These are phyloP conservation scores for Yasuhikotakia modesta DNA, from an alignment of 2,797 vertebrate species.

Conservation along the genomic window DNA sequence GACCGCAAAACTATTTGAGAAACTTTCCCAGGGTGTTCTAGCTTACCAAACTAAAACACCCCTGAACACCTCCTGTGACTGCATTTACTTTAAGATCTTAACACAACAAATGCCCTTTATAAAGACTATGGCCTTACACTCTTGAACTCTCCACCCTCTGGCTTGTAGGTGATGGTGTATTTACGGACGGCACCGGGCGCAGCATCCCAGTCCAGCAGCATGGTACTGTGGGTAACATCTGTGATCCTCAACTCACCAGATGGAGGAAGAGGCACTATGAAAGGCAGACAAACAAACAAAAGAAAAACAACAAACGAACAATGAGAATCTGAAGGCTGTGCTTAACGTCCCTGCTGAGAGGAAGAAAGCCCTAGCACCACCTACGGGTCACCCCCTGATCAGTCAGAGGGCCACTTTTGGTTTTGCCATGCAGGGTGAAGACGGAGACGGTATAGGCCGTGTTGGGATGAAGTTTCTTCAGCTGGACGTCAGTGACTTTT, in stretches of 20 bases:
- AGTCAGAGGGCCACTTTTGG: constrained; percentile 84
- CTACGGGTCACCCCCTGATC: constrained; percentile 91
- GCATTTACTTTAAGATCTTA: background rate
- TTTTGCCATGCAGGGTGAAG: constrained; percentile 82
- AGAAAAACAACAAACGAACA: constrained; percentile 35
- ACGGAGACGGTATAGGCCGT: constrained; percentile 88
- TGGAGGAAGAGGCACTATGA: constrained; percentile 85
- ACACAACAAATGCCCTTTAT: background rate
- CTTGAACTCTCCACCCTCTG: constrained; percentile 83
- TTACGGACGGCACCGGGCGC: constrained; percentile 87
- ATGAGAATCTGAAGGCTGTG: constrained; percentile 38
- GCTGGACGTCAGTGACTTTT: constrained; percentile 78
- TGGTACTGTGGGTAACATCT: constrained; percentile 92
- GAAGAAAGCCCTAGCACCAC: constrained; percentile 64
- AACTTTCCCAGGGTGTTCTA: background rate
- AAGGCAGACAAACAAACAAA: constrained; percentile 21
- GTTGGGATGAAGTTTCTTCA: constrained; percentile 86
- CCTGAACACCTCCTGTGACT: background rate
- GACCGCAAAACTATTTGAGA: background rate
- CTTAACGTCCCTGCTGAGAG: constrained; percentile 47
- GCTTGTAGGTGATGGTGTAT: constrained; percentile 88
- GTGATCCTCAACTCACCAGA: constrained; percentile 81
- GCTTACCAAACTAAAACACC: background rate
- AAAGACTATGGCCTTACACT: constrained; percentile 77
- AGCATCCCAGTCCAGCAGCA: constrained; percentile 88